Evolutionary conservation across 2,888 invertebrate genomes (phyloP), one percentile per base, ranked within the genome.

Genomic region (Phrixothrix hirtus): DNA sequence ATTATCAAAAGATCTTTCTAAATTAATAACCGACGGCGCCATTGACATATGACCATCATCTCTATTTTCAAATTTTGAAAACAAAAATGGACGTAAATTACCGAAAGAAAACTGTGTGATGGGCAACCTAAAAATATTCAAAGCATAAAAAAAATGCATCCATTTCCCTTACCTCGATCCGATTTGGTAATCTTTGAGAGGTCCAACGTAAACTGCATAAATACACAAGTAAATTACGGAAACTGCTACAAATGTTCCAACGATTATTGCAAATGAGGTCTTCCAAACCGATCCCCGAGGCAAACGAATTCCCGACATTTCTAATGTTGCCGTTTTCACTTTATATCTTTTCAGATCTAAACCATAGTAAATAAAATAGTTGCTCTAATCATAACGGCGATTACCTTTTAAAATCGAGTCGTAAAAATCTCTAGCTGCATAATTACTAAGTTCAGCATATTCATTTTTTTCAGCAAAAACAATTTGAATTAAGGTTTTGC

Each of bases 1-100:
- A 56, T 71, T 72, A 31, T 70, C 70, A 44, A 71, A 71, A 1
- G 68, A 59, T 30, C 61, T 64, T 6, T 64, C 61, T 35, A 72
- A 52, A 54, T 63, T 65, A 10, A 63, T 32, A 6, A 70, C 47
- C 3, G 71, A 71, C 1, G 67, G 64, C 2, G 60, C 60, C 7
- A 65, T 53, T 1, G 69, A 70, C 25, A 68, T 60, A 3, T 60
- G 56, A 3, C 64, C 63, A 35, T 64, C 59, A 2, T 69, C 68
- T 3, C 58, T 63, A 12, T 63, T 66, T 27, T 66, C 65, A 39
- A 66, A 69, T 34, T 65, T 62, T 1, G 68, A 61, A 42, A 65
- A 64, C 9, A 65, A 31, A 12, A 49, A 51, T 3, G 56, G 51
- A 10, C 51, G 32, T 9, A 38, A n/a, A 37, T 32, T 51, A 12